Evolutionary conservation across 2,113 vertebrate species (phyloP).

Genomic region (Syngnathus typhle): DNA sequence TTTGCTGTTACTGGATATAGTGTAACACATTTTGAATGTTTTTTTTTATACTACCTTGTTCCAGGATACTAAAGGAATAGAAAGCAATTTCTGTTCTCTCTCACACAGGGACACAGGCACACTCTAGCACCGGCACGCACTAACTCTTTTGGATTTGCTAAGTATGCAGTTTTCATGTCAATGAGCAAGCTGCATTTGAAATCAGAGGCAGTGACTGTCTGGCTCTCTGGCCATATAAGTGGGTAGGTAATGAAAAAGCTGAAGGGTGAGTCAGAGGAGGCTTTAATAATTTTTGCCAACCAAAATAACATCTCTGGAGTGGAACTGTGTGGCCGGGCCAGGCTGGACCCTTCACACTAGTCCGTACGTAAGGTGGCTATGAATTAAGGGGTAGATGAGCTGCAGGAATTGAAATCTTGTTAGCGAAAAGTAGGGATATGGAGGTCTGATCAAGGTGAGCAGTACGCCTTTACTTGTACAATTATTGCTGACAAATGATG

Average conservation of each 20-base stretch:
- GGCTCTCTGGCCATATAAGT: constrained; percentile 51
- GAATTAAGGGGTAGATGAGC: constrained; percentile 13
- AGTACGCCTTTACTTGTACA: constrained; percentile 29
- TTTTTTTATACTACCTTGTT: constrained; percentile 4
- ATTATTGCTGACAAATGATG: constrained; percentile 36
- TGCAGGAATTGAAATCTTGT: constrained; percentile 16
- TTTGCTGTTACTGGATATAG: constrained; percentile 1
- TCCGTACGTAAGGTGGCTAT: constrained; percentile 8
- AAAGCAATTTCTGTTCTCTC: constrained; percentile 7
- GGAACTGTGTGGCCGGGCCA: constrained; percentile 23
- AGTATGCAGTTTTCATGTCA: constrained; percentile 67
- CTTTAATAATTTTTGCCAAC: constrained; percentile 58
- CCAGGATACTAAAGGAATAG: constrained; percentile 17
- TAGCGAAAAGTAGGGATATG: constrained; percentile 10
- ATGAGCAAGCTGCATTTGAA: constrained; percentile 58
- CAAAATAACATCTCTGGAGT: constrained; percentile 53
- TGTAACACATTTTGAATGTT: background rate
- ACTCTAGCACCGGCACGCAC: background rate
- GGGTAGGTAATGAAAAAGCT: constrained; percentile 60
- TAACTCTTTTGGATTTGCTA: constrained; percentile 52
- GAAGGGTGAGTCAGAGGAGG: constrained; percentile 56
- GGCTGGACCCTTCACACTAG: constrained; percentile 13
- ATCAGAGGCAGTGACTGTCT: constrained; percentile 56
- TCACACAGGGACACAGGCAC: background rate
- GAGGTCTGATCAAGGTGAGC: constrained; percentile 21